phyloP scores from a whole-genome alignment of 2,113 vertebrate genomes.

The Dolichallabes microphthalmus region DNA sequence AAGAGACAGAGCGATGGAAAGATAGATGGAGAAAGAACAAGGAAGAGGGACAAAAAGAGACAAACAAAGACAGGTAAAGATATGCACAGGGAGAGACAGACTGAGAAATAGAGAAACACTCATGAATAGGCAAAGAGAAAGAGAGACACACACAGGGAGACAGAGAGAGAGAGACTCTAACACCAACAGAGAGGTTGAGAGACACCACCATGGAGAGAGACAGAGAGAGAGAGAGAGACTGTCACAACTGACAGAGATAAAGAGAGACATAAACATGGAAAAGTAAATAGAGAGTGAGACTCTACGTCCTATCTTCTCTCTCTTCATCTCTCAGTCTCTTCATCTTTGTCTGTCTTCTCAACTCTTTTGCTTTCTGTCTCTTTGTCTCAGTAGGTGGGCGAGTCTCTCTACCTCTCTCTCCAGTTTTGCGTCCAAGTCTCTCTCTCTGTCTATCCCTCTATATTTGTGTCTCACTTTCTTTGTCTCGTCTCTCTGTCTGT shows the following conservation, averaged over 20 bases:
- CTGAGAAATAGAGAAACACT: conserved; percentile 54
- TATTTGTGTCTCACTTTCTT: no score
- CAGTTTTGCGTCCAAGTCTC: no score
- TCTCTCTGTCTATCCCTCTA: no score
- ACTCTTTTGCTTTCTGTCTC: no score
- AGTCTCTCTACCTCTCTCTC: no score
- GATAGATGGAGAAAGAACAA: neutral
- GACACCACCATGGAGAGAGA: neutral
- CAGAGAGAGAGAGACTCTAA: conserved; percentile 24
- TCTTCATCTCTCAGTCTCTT: no score
- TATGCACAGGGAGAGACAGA: conserved; percentile 33
- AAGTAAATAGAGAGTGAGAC: neutral
- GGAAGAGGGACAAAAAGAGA: conserved; percentile 44
- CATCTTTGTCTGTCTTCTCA: no score
- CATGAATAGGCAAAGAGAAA: conserved; percentile 56
- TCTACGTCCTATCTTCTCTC: no score
- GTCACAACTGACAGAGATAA: no score
- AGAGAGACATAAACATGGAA: conserved; percentile 56
- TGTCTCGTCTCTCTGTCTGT: no score
- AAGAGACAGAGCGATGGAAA: neutral
- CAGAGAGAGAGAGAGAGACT: neutral
- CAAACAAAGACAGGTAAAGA: conserved; percentile 52
- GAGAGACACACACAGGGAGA: neutral
- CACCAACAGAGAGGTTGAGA: conserved; percentile 52
- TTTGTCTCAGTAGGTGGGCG: no score